Percentiles rank a stretch among this genome's conserved stretches.
These are phyloP conservation scores for Lepus oiostolus DNA, from an alignment of 2,797 vertebrate species.

Conservation along the genomic window DNA sequence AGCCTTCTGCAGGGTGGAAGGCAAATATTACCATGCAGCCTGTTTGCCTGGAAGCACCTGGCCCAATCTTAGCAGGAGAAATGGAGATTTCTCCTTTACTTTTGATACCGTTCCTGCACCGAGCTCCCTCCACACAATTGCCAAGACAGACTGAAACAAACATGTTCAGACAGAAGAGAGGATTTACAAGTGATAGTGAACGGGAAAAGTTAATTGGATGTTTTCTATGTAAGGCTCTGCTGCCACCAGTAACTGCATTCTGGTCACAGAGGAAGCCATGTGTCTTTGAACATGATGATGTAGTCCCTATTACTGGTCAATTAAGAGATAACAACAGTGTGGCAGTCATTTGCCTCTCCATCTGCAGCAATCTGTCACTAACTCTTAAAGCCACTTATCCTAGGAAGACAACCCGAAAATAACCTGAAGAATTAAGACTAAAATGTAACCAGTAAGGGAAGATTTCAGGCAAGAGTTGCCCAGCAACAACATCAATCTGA, in stretches of 20 bases:
- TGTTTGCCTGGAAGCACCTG: not conserved
- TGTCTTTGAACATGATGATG: constrained; percentile 69
- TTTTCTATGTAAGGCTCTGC: not conserved
- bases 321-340: constrained; percentile 68
- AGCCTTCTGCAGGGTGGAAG: not conserved
- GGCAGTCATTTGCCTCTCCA: constrained; percentile 71
- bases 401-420: constrained; percentile 64
- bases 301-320: constrained; percentile 69
- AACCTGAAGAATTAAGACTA: constrained; percentile 33
- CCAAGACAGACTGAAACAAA: not conserved
- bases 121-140: not conserved
- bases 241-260: constrained; percentile 11
- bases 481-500: constrained; percentile 54
- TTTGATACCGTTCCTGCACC: not conserved
- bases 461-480: constrained; percentile 18
- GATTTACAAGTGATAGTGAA: not conserved
- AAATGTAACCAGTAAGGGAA: constrained; percentile 56
- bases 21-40: not conserved
- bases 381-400: constrained; percentile 64
- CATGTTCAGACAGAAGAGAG: not conserved
- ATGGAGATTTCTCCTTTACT: not conserved
- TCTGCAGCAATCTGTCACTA: constrained; percentile 73
- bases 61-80: not conserved
- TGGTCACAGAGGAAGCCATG: constrained; percentile 51
- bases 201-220: constrained; percentile 46